Evolutionary conservation across 2,113 vertebrate genomes (phyloP).

Genomic region (Peucedramus taeniatus): DNA sequence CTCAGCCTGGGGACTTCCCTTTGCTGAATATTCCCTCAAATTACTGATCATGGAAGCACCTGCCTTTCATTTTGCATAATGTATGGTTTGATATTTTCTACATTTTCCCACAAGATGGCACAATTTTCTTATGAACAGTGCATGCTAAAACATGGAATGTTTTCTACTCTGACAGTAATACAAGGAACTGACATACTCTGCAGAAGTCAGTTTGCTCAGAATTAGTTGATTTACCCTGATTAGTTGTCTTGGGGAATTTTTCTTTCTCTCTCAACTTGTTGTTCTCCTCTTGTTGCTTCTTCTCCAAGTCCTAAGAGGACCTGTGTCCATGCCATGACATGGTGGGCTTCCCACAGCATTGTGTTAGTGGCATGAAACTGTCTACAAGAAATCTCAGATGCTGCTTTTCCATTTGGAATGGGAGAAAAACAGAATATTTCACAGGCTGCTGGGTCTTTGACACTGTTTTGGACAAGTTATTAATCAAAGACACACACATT

Average conservation of each 20-base stretch:
- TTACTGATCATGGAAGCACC: background rate
- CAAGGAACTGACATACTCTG: background rate
- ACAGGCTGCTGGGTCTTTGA: background rate
- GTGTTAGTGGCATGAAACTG: background rate
- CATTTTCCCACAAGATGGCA: constrained; percentile 62
- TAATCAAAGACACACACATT: background rate
- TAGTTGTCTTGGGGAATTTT: background rate
- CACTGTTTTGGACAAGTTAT: background rate
- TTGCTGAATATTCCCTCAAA: background rate
- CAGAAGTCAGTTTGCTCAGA: background rate
- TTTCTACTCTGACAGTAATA: background rate
- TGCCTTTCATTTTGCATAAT: background rate
- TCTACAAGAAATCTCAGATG: background rate
- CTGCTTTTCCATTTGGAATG: background rate
- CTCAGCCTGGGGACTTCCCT: background rate
- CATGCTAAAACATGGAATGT: background rate
- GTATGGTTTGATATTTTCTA: background rate
- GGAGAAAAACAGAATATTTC: background rate
- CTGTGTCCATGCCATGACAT: background rate
- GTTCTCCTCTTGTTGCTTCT: background rate
- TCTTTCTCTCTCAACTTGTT: background rate
- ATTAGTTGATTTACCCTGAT: background rate
- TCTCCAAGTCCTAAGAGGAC: background rate
- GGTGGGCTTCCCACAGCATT: background rate
- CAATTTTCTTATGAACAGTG: background rate